A percentile compares a stretch with the other conserved stretches of the same genome.
Conservation (phyloP, 2,888 invertebrate genomes). For the Biston stratarius region DNA sequence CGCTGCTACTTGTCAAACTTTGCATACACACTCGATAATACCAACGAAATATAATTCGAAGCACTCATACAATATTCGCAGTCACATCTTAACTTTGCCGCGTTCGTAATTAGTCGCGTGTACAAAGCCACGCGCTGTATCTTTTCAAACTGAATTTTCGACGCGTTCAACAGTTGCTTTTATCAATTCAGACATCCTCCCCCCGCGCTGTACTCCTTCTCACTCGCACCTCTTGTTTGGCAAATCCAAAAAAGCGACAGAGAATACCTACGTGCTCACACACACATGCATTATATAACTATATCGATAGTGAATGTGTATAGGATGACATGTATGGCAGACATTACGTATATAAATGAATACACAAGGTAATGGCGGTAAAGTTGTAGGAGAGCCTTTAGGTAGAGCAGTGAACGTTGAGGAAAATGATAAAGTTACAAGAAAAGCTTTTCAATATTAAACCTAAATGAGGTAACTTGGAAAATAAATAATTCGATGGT, state of each 20-base stretch:
- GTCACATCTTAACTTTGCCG: conserved; percentile 80
- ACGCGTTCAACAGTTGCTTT: conserved; percentile 81
- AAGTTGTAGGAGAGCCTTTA: conserved; percentile 32
- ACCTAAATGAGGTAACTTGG: neutral
- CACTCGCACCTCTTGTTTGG: conserved; percentile 61
- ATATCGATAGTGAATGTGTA: conserved; percentile 56
- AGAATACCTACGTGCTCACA: conserved; percentile 54
- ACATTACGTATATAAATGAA: conserved; percentile 50
- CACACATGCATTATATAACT: conserved; percentile 58
- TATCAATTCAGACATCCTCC: conserved; percentile 80
- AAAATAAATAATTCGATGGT: neutral
- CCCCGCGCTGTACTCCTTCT: conserved; percentile 66
- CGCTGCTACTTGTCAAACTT: conserved; percentile 52
- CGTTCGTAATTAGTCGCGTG: conserved; percentile 60
- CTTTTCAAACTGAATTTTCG: conserved; percentile 81
- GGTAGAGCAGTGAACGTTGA: conserved; percentile 39
- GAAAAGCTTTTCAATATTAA: neutral
- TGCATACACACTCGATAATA: conserved; percentile 60
- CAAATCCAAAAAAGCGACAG: conserved; percentile 63
- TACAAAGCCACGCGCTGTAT: conserved; percentile 66
- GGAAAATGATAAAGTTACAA: conserved; percentile 27
- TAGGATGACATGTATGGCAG: conserved; percentile 58
- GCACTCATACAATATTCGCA: conserved; percentile 72
- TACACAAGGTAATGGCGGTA: conserved; percentile 42
- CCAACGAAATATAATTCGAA: conserved; percentile 62